Evolutionary conservation across 2,888 invertebrate species (phyloP).

Genomic region (Physocephala rufipes): DNA sequence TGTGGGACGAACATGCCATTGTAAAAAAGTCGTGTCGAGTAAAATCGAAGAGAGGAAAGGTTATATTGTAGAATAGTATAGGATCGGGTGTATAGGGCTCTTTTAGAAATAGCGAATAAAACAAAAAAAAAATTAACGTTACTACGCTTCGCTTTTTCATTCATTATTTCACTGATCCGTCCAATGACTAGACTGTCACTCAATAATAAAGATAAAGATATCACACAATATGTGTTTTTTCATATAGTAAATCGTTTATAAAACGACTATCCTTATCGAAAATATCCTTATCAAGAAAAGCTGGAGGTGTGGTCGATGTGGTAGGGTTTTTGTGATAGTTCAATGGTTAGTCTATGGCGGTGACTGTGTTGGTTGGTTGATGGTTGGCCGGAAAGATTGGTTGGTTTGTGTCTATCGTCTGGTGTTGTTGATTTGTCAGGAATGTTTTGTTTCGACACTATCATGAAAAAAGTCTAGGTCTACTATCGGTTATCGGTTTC

Average conservation of each 20-base stretch:
- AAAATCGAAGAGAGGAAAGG: too few relatives aligned
- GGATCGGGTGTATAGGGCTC: too few relatives aligned
- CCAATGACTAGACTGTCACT: not conserved
- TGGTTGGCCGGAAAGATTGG: too few relatives aligned
- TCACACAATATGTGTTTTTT: conserved; percentile 5
- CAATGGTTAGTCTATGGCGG: too few relatives aligned
- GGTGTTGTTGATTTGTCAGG: too few relatives aligned
- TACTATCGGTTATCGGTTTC: not conserved
- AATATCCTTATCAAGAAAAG: conserved; percentile 41
- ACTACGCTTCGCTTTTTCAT: conserved; percentile 22
- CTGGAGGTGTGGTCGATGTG: conserved; percentile 48
- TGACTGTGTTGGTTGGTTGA: not conserved
- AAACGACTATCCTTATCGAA: conserved; percentile 56
- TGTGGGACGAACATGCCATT: too few relatives aligned
- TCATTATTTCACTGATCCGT: conserved; percentile 27
- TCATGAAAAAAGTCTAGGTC: too few relatives aligned
- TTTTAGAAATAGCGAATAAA: not conserved
- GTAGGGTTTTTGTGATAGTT: conserved; percentile 37
- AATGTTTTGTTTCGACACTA: too few relatives aligned
- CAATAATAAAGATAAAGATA: conserved; percentile 32
- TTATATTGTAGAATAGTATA: too few relatives aligned
- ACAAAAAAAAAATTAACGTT: too few relatives aligned
- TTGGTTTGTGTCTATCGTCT: too few relatives aligned
- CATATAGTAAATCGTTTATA: not conserved
- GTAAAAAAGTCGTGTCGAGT: not conserved